Evolutionary conservation across 2,797 vertebrate genomes (phyloP).

Genomic region (Sternarchorhynchus goeldii): DNA sequence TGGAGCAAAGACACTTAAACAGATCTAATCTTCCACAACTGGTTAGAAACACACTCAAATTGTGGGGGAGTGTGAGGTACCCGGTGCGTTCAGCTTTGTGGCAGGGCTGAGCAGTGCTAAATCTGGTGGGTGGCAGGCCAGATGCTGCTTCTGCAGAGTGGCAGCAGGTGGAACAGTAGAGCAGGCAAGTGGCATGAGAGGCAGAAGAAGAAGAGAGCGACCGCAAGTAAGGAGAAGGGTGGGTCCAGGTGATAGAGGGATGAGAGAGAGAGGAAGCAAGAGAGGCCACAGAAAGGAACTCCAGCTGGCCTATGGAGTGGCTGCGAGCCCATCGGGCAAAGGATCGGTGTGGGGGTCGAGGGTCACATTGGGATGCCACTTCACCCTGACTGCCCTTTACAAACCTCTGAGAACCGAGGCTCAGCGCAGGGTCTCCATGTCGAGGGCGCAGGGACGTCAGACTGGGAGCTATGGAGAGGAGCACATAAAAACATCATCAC

Average conservation of each 20-base stretch:
- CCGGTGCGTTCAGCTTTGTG: slow-evolving; percentile 62
- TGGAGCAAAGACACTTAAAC: no score
- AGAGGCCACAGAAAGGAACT: slow-evolving; percentile 69
- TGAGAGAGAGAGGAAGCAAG: slow-evolving; percentile 72
- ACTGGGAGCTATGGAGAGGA: slow-evolving; percentile 76
- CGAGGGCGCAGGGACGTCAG: slow-evolving; percentile 81
- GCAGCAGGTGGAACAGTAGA: slow-evolving; percentile 60
- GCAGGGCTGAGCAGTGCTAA: slow-evolving; percentile 30
- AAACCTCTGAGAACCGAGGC: slow-evolving; percentile 90
- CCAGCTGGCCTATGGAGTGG: slow-evolving; percentile 80
- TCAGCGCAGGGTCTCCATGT: slow-evolving; percentile 78
- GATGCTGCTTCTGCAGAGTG: slow-evolving; percentile 54
- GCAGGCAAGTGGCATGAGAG: slow-evolving; percentile 56
- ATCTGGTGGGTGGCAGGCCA: slow-evolving; percentile 57
- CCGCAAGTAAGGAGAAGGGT: slow-evolving; percentile 36
- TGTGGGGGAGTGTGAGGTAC: slow-evolving; percentile 53
- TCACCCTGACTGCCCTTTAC: slow-evolving; percentile 75
- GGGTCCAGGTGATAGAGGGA: slow-evolving; percentile 61
- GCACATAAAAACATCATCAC: slow-evolving; percentile 20
- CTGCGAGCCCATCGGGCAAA: slow-evolving; percentile 80
- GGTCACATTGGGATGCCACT: slow-evolving; percentile 28
- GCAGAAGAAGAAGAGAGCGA: slow-evolving; percentile 47
- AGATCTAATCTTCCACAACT: neutral
- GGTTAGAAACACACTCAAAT: slow-evolving; percentile 10
- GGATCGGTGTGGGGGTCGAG: slow-evolving; percentile 63